Base-by-base conservation (phyloP, 92 coral and sea anemone genomes). In the Metridium senile region DNA sequence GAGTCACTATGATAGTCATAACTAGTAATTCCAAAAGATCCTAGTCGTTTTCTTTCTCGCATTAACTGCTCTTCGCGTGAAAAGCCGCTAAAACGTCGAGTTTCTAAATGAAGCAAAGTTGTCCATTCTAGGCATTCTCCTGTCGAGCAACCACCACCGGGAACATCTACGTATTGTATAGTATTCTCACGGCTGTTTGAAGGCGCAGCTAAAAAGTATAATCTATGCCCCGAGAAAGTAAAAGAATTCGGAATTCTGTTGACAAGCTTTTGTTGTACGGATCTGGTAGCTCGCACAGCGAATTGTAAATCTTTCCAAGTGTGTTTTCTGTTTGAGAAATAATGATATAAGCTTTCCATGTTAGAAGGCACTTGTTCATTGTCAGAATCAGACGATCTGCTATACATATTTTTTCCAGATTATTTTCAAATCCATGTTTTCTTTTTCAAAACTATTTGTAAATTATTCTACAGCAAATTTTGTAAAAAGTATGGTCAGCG, bases 21-120 rank as follows among this genome's bases (percentile, higher is more conserved):
- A 7, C 98, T 86, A 11, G 99, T 96, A 39, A 96, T 93, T 9
- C 99, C 99, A 92, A 93, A 93, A 53, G 98, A 86, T 0, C 99
- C 99, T 25, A 96, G 72, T 22, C 99, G 80, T 53, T 96, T 96
- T 68, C 99, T 79, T 70, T 96, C 99, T 32, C 99, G 79, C 19
- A 96, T 68, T 35, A 96, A 58, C 74, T 96, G 97, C 57, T 96
- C 99, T 62, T 96, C 99, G 21, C 96, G 78, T 7, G 99, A 96
- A 72, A 86, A 96, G 22, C 99, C 99, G 26, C 88, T 89, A 86
- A 96, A 96, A 0, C 91, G 91, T 19, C 91, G 83, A 54, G 85
- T 76, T 23, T 89, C 81, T 1, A 85, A 72, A 61, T 96, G 96
- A 26, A 96, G 54, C 52, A 96, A 67, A 20, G 92, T 93, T 29